A percentile compares a stretch with the other conserved stretches of the same genome.
phyloP scores from a whole-genome alignment of 2,888 invertebrate genomes.

The Scotopteryx bipunctaria region DNA sequence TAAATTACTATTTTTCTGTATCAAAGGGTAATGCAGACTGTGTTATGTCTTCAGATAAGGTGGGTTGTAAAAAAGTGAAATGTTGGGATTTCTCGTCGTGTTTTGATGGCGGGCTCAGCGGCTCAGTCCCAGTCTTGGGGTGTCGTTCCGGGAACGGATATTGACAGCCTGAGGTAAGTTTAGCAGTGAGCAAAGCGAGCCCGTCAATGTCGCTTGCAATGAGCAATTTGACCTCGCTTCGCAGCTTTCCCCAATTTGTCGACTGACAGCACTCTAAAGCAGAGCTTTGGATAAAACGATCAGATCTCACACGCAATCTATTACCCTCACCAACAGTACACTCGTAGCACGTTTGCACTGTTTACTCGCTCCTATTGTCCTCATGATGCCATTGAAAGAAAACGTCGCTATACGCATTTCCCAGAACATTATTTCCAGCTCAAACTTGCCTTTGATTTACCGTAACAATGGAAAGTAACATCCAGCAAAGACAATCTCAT shows the following conservation, averaged over 20 bases:
- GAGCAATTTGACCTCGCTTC: constrained; percentile 56
- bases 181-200: constrained; percentile 56
- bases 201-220: constrained; percentile 65
- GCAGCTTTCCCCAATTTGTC: constrained; percentile 55
- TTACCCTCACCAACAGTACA: constrained; percentile 31
- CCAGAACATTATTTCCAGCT: too few relatives aligned
- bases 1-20: constrained; percentile 36
- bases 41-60: constrained; percentile 58
- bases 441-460: too few relatives aligned
- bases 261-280: constrained; percentile 43
- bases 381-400: not conserved
- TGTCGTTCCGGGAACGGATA: constrained; percentile 66
- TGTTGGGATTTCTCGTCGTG: constrained; percentile 55
- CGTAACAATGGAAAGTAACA: too few relatives aligned
- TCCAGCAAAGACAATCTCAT: not conserved
- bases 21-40: constrained; percentile 51
- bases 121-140: constrained; percentile 49
- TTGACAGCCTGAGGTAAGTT: constrained; percentile 60
- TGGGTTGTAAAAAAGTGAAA: constrained; percentile 62
- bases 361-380: not conserved
- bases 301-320: constrained; percentile 48
- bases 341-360: not conserved
- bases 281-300: constrained; percentile 41
- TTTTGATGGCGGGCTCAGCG: constrained; percentile 51
- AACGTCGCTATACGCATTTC: not conserved